Evolutionary conservation across 1,140 invertebrate species (phyloP), one percentile per base, ranked within the genome.

Genomic region (Halictus rubicundus): DNA sequence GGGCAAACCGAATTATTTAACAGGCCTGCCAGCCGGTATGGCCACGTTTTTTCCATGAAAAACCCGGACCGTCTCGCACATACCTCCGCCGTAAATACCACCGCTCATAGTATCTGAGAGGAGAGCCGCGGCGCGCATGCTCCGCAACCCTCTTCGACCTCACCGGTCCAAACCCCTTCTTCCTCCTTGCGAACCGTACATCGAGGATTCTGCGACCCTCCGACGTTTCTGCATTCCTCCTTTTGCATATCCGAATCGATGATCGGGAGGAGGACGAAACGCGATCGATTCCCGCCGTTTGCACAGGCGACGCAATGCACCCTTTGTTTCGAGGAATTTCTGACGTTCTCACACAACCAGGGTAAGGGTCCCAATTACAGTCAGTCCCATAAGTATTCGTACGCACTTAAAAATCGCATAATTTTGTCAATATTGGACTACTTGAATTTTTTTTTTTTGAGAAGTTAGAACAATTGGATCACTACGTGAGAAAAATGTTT

Each of bases 71-170:
- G 77, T 57, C 77, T 78, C 68, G 80, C 68, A 85, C 88, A 89
- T 88, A 93, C 93, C 93, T 88, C 93, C 93, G 79, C 93, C 92
- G 88, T 93, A 93, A 84, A 93, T 92, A 87, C 92, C 92, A 85
- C 93, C 93, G 87, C 93, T 93, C 93, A 93, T 93, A 90, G 88
- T 90, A 88, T 83, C 83, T 83, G 81, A 88, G 70, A 84, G 79
- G 73, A 80, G 61, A 60, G 76, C 39, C 68, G 81, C 52, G 23
- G 69, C 68, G 87, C 89, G 89, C 89, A 89, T 89, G 89, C 88
- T 42, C 80, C 42, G 27, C 61, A 68, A 69, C 46, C 57, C 66
- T 80, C 63, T 75, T 82, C 72, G 69, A 70, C 59, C 66, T 78
- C 60, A 63, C 63, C 37, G 74, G 73, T 81, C 79, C 73, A 81